These are phyloP conservation scores for Megamerina dolium DNA, from an alignment of 2,888 invertebrate genomes.

Conservation along the genomic window DNA sequence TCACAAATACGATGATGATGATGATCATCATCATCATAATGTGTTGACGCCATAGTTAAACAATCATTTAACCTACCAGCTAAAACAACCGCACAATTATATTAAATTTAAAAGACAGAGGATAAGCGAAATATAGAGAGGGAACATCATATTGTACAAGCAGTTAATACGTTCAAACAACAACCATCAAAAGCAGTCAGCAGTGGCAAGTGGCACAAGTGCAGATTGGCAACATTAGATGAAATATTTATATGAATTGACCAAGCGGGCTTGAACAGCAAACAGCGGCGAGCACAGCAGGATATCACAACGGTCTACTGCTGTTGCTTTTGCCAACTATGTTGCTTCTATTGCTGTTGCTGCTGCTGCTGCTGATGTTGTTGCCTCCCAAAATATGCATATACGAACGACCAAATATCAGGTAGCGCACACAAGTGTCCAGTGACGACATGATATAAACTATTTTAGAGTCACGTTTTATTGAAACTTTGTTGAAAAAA, in stretches of 20 bases:
- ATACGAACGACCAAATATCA: conserved; percentile 20
- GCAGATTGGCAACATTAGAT: conserved; percentile 44
- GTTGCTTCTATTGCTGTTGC: no score
- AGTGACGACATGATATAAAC: conserved; percentile 8
- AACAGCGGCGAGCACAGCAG: neutral
- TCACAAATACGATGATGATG: no score
- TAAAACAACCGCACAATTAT: no score
- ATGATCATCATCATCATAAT: no score
- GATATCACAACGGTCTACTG: neutral
- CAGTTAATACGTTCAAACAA: neutral
- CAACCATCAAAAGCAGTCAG: neutral
- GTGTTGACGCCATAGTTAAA: no score
- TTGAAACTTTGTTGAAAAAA: conserved; percentile 5
- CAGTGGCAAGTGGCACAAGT: conserved; percentile 36
- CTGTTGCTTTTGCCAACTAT: neutral
- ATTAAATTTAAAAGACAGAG: no score
- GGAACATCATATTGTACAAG: no score
- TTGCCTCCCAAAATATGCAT: neutral
- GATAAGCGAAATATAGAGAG: no score
- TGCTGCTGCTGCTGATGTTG: neutral
- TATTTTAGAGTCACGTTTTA: conserved; percentile 13
- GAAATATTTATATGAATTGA: conserved; percentile 45
- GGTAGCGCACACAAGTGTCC: conserved; percentile 32
- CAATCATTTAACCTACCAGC: no score
- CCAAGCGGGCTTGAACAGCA: conserved; percentile 21